Evolutionary conservation across 2,797 vertebrate genomes (phyloP).

Genomic region (Thamnophis elegans): DNA sequence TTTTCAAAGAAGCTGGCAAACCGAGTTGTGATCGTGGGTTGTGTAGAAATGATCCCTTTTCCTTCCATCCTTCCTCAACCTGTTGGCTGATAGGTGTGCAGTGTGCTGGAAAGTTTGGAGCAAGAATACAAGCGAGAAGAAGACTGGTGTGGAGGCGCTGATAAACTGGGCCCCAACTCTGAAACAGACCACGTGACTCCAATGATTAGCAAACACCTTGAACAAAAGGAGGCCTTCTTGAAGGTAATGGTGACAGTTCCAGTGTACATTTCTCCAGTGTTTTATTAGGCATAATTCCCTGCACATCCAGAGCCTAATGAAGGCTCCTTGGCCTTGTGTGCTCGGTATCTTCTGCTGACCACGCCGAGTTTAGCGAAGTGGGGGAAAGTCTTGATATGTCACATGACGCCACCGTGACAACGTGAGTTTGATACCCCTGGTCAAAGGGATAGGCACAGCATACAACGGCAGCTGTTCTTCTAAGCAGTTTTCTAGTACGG

Average conservation of each 20-base stretch:
- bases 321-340: no score
- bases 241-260: conserved; percentile 75
- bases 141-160: conserved; percentile 97
- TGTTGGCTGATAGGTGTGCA: conserved; percentile 78
- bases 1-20: neutral
- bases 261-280: neutral
- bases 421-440: neutral
- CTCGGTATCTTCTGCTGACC: no score
- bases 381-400: no score
- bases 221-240: conserved; percentile 97
- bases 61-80: neutral
- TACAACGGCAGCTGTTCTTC: neutral
- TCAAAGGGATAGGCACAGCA: neutral
- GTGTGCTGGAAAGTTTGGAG: conserved; percentile 95
- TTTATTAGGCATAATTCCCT: neutral
- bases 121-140: conserved; percentile 98
- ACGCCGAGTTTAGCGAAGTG: no score
- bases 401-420: no score
- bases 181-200: conserved; percentile 96
- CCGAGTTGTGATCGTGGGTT: neutral
- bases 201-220: conserved; percentile 98
- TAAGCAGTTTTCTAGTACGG: neutral
- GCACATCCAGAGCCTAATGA: neutral
- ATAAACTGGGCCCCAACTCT: conserved; percentile 95
- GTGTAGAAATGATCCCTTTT: neutral